A percentile compares a stretch with the other conserved stretches of the same genome.
phyloP scores from a whole-genome alignment of 2,113 vertebrate genomes.

The Eclectus roratus region DNA sequence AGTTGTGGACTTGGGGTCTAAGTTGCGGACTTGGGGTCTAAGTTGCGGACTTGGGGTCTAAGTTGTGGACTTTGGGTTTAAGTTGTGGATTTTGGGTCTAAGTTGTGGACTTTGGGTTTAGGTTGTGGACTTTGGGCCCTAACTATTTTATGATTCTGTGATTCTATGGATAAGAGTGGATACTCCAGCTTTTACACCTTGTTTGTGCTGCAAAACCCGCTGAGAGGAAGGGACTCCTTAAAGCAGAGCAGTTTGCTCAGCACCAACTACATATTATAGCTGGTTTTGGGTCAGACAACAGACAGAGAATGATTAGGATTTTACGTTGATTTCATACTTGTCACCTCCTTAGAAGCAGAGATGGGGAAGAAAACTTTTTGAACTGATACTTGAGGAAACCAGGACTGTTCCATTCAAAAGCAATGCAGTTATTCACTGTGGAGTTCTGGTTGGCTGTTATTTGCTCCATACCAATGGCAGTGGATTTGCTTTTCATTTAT shows the following conservation, averaged over 20 bases:
- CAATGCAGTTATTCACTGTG: background rate
- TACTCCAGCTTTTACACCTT: background rate
- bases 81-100: too few species aligned
- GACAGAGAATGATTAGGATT: background rate
- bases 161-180: background rate
- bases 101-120: too few species aligned
- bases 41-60: too few species aligned
- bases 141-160: too few species aligned
- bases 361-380: background rate
- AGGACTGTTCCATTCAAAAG: background rate
- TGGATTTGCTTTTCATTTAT: background rate
- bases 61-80: too few species aligned
- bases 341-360: background rate
- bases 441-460: background rate
- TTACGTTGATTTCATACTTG: background rate
- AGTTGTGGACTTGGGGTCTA: too few species aligned
- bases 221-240: background rate
- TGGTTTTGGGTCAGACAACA: background rate
- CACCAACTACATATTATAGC: background rate
- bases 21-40: too few species aligned
- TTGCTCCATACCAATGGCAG: background rate
- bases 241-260: background rate
- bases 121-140: too few species aligned
- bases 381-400: background rate
- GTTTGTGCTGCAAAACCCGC: background rate